Conservation (phyloP, 1,140 invertebrate species). For the Aphelenchoides fujianensis region DNA sequence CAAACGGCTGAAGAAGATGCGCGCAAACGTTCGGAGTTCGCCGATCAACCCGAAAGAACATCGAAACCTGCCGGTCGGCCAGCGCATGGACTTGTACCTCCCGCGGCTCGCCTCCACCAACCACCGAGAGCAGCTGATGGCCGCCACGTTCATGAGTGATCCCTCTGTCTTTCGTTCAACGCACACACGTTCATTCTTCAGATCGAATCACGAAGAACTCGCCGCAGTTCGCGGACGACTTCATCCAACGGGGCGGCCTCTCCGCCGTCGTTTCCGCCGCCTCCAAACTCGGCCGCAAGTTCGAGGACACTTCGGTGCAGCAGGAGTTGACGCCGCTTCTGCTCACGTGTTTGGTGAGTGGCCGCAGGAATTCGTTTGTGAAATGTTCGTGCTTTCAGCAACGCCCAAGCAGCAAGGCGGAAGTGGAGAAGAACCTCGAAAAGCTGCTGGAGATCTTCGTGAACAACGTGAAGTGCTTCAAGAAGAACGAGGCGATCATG, state of each 20-base stretch:
- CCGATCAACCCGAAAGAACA: slow-evolving; percentile 9
- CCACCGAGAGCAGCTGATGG: background rate
- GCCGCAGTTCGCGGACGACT: background rate
- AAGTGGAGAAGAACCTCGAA: background rate
- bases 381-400: background rate
- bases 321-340: background rate
- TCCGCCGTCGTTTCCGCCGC: background rate
- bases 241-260: background rate
- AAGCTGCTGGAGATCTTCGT: slow-evolving; percentile 4
- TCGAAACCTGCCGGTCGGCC: background rate
- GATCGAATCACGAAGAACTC: slow-evolving; percentile 8
- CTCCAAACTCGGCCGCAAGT: background rate
- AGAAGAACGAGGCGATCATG: background rate
- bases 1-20: background rate
- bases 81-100: background rate
- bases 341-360: background rate
- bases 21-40: background rate
- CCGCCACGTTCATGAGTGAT: background rate
- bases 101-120: background rate
- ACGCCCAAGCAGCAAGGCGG: background rate
- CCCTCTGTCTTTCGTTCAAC: background rate
- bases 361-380: background rate
- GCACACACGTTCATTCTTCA: background rate
- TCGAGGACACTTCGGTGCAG: background rate
- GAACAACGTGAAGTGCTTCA: background rate